These are phyloP conservation scores for Lepidonotus clava DNA, from an alignment of 2,888 invertebrate genomes.

Conservation along the genomic window DNA sequence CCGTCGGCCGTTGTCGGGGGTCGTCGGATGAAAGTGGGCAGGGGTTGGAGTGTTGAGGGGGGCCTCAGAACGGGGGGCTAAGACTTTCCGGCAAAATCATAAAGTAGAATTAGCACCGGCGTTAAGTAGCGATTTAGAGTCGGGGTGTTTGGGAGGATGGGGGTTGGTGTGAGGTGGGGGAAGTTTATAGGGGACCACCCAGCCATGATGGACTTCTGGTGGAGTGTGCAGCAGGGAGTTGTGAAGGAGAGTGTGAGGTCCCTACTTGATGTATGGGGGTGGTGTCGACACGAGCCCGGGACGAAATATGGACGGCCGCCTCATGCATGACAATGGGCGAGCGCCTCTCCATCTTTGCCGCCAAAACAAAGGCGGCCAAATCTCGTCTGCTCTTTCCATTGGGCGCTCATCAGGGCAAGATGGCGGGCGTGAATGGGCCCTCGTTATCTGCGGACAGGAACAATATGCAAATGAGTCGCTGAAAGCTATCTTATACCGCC, in stretches of 20 bases:
- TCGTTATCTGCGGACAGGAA: slow-evolving; percentile 33
- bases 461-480: slow-evolving; percentile 45
- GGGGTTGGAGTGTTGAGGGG: not conserved
- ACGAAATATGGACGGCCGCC: too few species aligned
- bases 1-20: not conserved
- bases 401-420: slow-evolving; percentile 19
- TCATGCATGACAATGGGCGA: slow-evolving; percentile 35
- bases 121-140: slow-evolving; percentile 7
- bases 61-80: not conserved
- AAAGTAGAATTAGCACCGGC: slow-evolving; percentile 39
- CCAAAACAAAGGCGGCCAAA: slow-evolving; percentile 32
- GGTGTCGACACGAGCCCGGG: too few species aligned
- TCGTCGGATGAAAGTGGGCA: not conserved
- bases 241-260: slow-evolving; percentile 1
- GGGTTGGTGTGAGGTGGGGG: not conserved
- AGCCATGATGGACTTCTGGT: not conserved
- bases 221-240: not conserved
- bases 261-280: slow-evolving; percentile 19
- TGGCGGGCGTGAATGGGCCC: slow-evolving; percentile 20
- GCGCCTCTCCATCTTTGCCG: slow-evolving; percentile 1
- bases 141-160: not conserved
- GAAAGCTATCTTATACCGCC: slow-evolving; percentile 15
- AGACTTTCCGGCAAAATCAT: slow-evolving; percentile 45
- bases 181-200: not conserved
- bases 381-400: not conserved